Conservation (phyloP, 2,797 vertebrate species). For the Gymnothorax javanicus region DNA sequence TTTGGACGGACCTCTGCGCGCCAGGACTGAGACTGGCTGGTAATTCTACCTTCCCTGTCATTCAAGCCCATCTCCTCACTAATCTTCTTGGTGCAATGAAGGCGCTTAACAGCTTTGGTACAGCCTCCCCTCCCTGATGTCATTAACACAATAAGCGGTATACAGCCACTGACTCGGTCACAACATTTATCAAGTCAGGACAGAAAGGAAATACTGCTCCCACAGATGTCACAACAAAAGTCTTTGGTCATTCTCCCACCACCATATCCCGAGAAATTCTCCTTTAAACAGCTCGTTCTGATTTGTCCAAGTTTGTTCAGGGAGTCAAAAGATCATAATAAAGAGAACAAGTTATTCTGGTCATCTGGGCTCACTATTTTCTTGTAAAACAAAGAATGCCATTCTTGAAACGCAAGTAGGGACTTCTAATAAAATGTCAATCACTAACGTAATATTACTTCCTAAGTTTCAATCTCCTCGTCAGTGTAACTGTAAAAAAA, state of each 20-base stretch:
- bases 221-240: background rate
- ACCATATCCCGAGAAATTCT: background rate
- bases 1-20: background rate
- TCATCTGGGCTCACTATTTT: background rate
- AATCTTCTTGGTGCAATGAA: conserved; percentile 31
- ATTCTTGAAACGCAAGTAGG: background rate
- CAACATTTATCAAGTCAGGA: conserved; percentile 11
- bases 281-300: background rate
- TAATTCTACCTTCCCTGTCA: conserved; percentile 21
- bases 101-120: conserved; percentile 25
- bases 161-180: background rate
- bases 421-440: background rate
- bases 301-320: background rate
- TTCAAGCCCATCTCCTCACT: conserved; percentile 26
- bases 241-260: background rate
- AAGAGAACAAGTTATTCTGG: background rate
- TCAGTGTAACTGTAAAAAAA: background rate
- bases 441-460: background rate
- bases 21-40: conserved; percentile 14
- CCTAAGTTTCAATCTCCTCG: background rate
- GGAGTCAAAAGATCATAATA: background rate
- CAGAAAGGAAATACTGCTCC: background rate
- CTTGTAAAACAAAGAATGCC: background rate
- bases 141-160: conserved; percentile 26
- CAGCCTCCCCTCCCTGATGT: conserved; percentile 21